Conservation (phyloP, 2,797 vertebrate species). For the Erethizon dorsatum region DNA sequence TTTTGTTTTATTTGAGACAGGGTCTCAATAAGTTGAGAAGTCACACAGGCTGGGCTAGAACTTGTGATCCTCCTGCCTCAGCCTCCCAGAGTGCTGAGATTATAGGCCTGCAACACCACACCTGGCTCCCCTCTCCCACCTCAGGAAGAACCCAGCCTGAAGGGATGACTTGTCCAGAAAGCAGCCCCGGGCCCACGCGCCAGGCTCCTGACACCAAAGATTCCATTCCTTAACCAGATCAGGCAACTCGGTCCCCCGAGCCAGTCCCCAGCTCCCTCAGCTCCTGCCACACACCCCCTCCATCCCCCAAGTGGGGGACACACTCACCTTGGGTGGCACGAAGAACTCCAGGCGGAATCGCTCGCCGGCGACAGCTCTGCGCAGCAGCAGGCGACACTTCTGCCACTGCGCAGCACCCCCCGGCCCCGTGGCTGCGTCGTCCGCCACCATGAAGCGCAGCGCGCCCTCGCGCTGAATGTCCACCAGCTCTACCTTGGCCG, state of each 20-base stretch:
- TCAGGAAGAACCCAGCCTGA: background rate
- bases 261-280: background rate
- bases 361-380: conserved; percentile 94
- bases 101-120: background rate
- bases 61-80: background rate
- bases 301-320: rapidly evolving
- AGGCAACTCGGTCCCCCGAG: rapidly evolving
- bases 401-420: conserved; percentile 96
- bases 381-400: conserved; percentile 96
- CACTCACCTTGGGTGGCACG: conserved; percentile 96
- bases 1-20: background rate
- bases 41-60: background rate
- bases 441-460: conserved; percentile 97
- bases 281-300: no score
- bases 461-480: conserved; percentile 98
- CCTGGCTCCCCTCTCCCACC: background rate
- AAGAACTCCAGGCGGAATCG: conserved; percentile 98
- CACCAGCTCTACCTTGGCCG: conserved; percentile 95
- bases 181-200: background rate
- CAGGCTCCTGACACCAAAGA: background rate
- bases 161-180: background rate
- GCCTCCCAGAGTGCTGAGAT: background rate
- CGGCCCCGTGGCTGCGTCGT: conserved; percentile 96
- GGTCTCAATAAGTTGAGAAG: background rate
- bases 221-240: background rate